phyloP scores from a whole-genome alignment of 1,140 invertebrate species.

The Conus ventricosus region DNA sequence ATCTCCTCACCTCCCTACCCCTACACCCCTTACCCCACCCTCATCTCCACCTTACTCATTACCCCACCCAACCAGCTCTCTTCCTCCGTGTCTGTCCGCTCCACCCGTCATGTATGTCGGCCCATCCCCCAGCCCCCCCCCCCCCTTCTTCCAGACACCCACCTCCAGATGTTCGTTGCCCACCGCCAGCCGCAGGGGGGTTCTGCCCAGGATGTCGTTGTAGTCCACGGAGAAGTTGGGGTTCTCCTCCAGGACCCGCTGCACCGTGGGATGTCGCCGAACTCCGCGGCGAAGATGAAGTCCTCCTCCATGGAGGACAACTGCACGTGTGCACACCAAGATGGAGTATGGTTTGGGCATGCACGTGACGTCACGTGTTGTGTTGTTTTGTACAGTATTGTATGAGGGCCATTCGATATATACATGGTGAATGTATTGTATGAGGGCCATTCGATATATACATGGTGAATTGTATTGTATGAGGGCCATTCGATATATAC shows the following conservation, averaged over 20 bases:
- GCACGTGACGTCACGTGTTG: too few species aligned
- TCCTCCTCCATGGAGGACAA: constrained; percentile 63
- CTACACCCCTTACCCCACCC: neutral
- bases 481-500: too few species aligned
- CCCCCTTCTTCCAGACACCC: constrained; percentile 1
- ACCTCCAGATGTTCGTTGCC: constrained; percentile 73
- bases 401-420: too few species aligned
- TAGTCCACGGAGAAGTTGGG: constrained; percentile 66
- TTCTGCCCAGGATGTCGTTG: constrained; percentile 67
- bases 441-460: too few species aligned
- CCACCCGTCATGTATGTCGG: too few species aligned
- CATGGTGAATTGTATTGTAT: too few species aligned
- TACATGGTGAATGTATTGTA: too few species aligned
- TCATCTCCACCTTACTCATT: neutral
- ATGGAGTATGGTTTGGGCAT: too few species aligned
- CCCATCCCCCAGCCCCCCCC: neutral
- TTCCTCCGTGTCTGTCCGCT: too few species aligned
- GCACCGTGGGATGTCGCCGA: constrained; percentile 68
- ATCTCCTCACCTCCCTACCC: neutral
- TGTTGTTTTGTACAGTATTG: too few species aligned
- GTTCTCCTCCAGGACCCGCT: constrained; percentile 63
- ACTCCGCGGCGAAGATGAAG: constrained; percentile 68
- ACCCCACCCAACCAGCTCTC: too few species aligned
- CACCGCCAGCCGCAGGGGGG: constrained; percentile 67
- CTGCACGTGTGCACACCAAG: constrained; percentile 34